A percentile compares a stretch with the other conserved stretches of the same genome.
phyloP scores from a whole-genome alignment of 92 coral and sea anemone genomes.

The Porites evermanni region DNA sequence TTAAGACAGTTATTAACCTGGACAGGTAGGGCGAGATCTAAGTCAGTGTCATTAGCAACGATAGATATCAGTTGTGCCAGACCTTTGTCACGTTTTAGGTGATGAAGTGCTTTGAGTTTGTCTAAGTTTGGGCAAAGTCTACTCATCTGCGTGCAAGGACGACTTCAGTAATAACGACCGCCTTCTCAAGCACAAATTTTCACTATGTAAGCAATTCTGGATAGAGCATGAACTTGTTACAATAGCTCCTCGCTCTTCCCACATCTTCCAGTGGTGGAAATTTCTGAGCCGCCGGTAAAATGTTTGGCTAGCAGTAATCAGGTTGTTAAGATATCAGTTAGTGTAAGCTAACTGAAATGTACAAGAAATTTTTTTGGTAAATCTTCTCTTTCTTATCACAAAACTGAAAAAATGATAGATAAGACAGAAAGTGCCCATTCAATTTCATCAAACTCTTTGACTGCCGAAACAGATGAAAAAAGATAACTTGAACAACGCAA shows the following conservation, averaged over 20 bases:
- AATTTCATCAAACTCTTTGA: not conserved
- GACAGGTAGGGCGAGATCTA: not conserved
- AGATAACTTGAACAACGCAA: no score
- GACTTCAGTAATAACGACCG: not conserved
- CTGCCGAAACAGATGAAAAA: not conserved
- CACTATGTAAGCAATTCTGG: not conserved
- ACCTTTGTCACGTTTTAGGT: conserved; percentile 40
- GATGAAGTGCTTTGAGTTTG: conserved; percentile 67
- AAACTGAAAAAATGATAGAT: no score
- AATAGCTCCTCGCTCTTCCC: not conserved
- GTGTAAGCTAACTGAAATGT: not conserved
- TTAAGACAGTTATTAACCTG: not conserved
- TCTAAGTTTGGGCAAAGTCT: conserved; percentile 50
- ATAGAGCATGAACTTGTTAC: no score
- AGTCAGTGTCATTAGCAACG: not conserved
- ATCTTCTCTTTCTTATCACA: no score
- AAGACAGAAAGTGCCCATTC: no score
- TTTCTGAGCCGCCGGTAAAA: conserved; percentile 6
- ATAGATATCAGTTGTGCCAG: not conserved
- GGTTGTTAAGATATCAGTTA: not conserved
- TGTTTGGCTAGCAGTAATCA: conserved; percentile 9
- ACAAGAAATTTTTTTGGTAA: no score
- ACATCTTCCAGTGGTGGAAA: not conserved
- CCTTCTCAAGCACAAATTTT: not conserved
- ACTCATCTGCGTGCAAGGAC: conserved; percentile 53